phyloP scores from a whole-genome alignment of 2,888 invertebrate genomes.

The Clistopyga incitator region DNA sequence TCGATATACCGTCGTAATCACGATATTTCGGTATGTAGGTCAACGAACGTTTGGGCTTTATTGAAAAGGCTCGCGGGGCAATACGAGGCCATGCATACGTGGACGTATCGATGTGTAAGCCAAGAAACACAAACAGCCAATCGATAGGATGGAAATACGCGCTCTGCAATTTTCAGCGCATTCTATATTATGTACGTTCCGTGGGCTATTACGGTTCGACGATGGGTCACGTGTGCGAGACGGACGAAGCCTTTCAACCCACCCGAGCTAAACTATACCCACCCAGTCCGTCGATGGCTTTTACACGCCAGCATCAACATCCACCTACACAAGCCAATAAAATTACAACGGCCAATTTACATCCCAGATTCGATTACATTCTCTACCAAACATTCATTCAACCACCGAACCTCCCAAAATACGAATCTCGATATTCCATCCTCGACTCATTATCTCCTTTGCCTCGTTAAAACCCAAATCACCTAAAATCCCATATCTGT shows the following conservation, averaged over 20 bases:
- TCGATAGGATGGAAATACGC: conserved; percentile 55
- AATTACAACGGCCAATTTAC: background rate
- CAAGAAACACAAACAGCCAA: conserved; percentile 15
- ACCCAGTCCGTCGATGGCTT: background rate
- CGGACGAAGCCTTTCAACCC: conserved; percentile 44
- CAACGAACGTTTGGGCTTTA: conserved; percentile 71
- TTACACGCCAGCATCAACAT: background rate
- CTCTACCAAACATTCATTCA: background rate
- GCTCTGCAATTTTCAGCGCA: conserved; percentile 35
- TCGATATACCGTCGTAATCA: conserved; percentile 35
- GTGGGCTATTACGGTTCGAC: conserved; percentile 10
- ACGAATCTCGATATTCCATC: too few species aligned
- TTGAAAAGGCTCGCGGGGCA: conserved; percentile 31
- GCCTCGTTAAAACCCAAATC: too few species aligned
- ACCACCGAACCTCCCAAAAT: background rate
- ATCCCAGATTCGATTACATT: conserved; percentile 8
- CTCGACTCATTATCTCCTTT: too few species aligned
- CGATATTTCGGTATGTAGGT: conserved; percentile 70
- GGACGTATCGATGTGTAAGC: background rate
- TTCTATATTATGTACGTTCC: background rate
- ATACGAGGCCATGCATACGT: conserved; percentile 4
- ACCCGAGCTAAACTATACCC: conserved; percentile 9
- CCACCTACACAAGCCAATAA: background rate
- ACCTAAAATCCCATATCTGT: too few species aligned
- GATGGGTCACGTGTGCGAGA: conserved; percentile 38